Conservation (phyloP, 2,888 invertebrate species). For the Stenchaetothrips biformis region DNA sequence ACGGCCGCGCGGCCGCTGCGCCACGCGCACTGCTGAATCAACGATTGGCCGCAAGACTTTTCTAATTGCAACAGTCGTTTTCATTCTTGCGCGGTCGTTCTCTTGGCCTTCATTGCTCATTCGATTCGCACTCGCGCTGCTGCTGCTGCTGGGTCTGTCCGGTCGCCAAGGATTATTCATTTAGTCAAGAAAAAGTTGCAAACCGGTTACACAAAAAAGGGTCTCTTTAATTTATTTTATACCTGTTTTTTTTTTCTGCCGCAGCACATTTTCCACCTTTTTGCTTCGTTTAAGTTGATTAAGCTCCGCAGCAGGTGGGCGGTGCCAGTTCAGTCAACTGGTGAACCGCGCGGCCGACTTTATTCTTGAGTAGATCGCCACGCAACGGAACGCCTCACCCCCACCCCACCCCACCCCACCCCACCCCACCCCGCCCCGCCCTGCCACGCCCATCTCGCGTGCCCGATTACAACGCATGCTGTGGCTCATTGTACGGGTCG, state of each 20-base stretch:
- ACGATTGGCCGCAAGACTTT: slow-evolving; percentile 15
- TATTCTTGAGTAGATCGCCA: neutral
- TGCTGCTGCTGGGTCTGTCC: neutral
- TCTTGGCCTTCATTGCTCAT: slow-evolving; percentile 6
- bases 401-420: too few relatives aligned
- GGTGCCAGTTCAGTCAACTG: neutral
- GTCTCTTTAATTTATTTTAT: too few relatives aligned
- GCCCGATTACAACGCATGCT: neutral
- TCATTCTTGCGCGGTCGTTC: too few relatives aligned
- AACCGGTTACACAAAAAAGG: too few relatives aligned
- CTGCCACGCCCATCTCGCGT: neutral
- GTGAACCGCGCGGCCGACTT: neutral
- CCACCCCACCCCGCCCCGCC: too few relatives aligned
- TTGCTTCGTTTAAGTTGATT: neutral
- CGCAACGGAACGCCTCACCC: neutral
- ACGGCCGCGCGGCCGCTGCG: neutral
- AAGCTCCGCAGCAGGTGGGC: slow-evolving; percentile 5
- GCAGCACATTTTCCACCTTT: neutral
- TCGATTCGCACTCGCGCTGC: neutral
- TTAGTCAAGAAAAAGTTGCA: too few relatives aligned
- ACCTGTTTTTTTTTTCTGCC: too few relatives aligned
- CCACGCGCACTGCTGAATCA: neutral
- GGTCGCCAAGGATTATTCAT: too few relatives aligned
- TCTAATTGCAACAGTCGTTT: slow-evolving; percentile 10
- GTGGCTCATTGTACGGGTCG: neutral